Evolutionary conservation across 2,113 vertebrate genomes (phyloP).

Genomic region (Alethe castanea): DNA sequence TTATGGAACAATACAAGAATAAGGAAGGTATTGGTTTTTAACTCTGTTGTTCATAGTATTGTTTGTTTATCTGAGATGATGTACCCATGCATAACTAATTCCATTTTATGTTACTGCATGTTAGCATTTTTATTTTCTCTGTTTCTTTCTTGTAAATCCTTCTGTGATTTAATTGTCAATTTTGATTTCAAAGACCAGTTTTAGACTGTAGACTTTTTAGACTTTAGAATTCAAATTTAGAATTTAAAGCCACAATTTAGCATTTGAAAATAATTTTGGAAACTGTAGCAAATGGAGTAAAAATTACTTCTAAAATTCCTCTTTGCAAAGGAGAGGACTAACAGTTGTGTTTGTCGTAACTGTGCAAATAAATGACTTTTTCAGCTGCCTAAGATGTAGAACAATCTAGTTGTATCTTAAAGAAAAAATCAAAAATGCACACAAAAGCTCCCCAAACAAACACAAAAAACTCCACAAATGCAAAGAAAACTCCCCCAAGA

Average conservation of each 20-base stretch:
- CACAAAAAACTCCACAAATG: fast-evolving
- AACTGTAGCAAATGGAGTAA: neutral
- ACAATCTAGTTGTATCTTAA: neutral
- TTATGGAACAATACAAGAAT: neutral
- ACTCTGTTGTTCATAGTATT: neutral
- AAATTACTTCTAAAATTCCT: neutral
- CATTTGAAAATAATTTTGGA: neutral
- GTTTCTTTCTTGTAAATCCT: neutral
- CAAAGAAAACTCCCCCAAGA: no score
- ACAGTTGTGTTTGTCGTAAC: neutral
- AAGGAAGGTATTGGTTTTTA: neutral
- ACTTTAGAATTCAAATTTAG: no score
- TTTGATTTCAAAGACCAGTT: neutral
- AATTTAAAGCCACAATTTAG: neutral
- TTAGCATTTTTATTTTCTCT: neutral
- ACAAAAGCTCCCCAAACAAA: neutral
- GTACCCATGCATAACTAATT: neutral
- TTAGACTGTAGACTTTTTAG: neutral
- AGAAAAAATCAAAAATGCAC: neutral
- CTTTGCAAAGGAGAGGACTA: neutral
- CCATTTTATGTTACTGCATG: neutral
- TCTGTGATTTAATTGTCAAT: neutral
- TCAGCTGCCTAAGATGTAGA: neutral
- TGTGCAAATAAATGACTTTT: neutral
- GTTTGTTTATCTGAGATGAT: neutral